Evolutionary conservation across 2,797 vertebrate genomes (phyloP).

Genomic region (Falco biarmicus): DNA sequence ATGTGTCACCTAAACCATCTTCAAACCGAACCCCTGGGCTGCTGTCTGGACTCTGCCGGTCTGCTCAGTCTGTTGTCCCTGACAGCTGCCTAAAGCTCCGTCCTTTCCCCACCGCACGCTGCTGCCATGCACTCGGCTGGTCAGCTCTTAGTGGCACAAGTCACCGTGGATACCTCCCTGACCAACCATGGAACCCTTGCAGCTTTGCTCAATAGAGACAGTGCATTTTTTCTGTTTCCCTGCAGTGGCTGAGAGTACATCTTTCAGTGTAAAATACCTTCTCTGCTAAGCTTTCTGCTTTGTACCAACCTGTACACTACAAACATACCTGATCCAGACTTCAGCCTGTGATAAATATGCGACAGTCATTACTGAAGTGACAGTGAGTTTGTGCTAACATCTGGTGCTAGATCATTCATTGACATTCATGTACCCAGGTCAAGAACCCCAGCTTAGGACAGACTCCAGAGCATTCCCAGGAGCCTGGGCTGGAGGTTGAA

Average conservation of each 20-base stretch:
- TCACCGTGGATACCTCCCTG: not conserved
- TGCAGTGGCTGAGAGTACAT: not conserved
- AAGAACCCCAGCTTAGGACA: not conserved
- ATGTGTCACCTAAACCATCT: not conserved
- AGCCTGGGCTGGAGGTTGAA: not conserved
- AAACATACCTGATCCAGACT: not conserved
- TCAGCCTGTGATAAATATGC: not conserved
- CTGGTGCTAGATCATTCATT: not conserved
- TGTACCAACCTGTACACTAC: not conserved
- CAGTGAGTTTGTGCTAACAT: not conserved
- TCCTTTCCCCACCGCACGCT: not conserved
- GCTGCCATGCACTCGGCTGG: rapidly evolving
- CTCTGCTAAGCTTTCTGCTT: not conserved
- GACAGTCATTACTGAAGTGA: rapidly evolving
- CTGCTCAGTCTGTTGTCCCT: not conserved
- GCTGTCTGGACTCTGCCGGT: not conserved
- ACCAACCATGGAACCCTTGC: not conserved
- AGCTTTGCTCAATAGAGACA: not conserved
- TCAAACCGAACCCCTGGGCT: not conserved
- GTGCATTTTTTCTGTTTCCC: not conserved
- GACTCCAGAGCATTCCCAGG: not conserved
- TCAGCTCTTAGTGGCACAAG: not conserved
- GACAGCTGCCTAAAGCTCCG: not conserved
- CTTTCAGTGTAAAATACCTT: not conserved
- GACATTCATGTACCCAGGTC: not conserved